phyloP scores from a whole-genome alignment of 2,888 invertebrate species.

The Caprella mutica region DNA sequence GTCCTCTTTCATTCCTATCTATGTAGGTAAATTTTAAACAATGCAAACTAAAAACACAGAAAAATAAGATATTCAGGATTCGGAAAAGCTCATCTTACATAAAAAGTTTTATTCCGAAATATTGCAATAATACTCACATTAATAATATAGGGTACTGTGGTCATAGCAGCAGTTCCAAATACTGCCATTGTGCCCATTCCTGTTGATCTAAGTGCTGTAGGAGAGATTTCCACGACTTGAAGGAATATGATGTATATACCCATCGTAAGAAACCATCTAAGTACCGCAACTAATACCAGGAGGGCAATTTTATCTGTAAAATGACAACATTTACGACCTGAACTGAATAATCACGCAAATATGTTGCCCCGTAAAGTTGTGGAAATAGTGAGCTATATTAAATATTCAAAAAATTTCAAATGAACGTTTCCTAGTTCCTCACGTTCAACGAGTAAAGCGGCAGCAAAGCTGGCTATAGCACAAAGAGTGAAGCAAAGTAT shows the following conservation, averaged over 20 bases:
- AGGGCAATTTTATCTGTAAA: slow-evolving; percentile 13
- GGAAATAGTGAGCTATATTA: too few species aligned
- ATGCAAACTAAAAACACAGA: too few species aligned
- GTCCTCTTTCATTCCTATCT: too few species aligned
- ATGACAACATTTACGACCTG: too few species aligned
- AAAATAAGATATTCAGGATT: too few species aligned
- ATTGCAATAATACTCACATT: slow-evolving; percentile 7
- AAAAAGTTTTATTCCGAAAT: background rate
- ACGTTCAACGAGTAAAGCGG: background rate
- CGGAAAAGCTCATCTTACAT: background rate
- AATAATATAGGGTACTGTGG: slow-evolving; percentile 14
- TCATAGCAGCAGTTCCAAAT: slow-evolving; percentile 16
- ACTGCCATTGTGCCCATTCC: slow-evolving; percentile 17
- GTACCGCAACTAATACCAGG: slow-evolving; percentile 8
- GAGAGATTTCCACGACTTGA: slow-evolving; percentile 18
- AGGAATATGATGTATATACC: slow-evolving; percentile 17
- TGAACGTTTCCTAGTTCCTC: too few species aligned
- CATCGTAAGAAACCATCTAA: slow-evolving; percentile 14
- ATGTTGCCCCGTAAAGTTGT: too few species aligned
- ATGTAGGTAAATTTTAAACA: too few species aligned
- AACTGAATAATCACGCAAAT: too few species aligned
- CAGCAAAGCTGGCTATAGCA: background rate
- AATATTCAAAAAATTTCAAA: too few species aligned
- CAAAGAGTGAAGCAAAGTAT: background rate
- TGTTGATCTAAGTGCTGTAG: slow-evolving; percentile 21